These are phyloP conservation scores for Cylloceria caligata DNA, from an alignment of 2,888 invertebrate species.

Conservation along the genomic window DNA sequence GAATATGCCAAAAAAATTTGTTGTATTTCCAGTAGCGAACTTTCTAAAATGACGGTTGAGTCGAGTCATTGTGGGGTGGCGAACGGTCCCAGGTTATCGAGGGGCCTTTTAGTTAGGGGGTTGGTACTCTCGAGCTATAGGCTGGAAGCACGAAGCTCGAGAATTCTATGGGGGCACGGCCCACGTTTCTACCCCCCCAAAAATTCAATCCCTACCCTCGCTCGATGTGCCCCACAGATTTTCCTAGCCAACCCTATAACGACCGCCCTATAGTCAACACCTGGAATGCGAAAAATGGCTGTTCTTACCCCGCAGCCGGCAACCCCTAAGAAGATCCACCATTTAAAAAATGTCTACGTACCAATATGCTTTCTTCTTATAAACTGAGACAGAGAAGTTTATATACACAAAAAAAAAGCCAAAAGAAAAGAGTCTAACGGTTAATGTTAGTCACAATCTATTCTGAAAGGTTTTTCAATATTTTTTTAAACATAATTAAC, in stretches of 20 bases:
- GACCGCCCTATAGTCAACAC: conserved; percentile 22
- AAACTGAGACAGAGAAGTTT: too few relatives aligned
- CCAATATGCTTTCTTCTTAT: conserved; percentile 5
- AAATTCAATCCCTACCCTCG: conserved; percentile 49
- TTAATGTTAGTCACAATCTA: too few relatives aligned
- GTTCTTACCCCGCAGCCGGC: conserved; percentile 35
- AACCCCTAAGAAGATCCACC: conserved; percentile 40
- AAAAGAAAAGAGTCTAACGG: conserved; percentile 26
- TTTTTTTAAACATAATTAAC: too few relatives aligned
- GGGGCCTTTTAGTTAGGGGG: conserved; percentile 10
- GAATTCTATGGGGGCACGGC: conserved; percentile 52
- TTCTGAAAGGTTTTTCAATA: too few relatives aligned
- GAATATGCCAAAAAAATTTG: conserved; percentile 28
- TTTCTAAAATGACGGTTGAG: conserved; percentile 64
- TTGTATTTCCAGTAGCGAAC: conserved; percentile 8
- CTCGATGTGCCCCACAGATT: conserved; percentile 46
- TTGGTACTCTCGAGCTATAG: conserved; percentile 54
- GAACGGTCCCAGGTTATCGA: conserved; percentile 12
- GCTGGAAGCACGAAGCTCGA: conserved; percentile 16
- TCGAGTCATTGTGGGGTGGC: conserved; percentile 34
- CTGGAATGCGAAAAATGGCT: conserved; percentile 63
- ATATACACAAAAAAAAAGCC: conserved; percentile 35
- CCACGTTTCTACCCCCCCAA: conserved; percentile 46
- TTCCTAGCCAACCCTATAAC: conserved; percentile 44
- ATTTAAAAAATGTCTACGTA: conserved; percentile 61